These are phyloP conservation scores for Linurgus olivaceus DNA, from an alignment of 2,797 vertebrate genomes.

Conservation along the genomic window DNA sequence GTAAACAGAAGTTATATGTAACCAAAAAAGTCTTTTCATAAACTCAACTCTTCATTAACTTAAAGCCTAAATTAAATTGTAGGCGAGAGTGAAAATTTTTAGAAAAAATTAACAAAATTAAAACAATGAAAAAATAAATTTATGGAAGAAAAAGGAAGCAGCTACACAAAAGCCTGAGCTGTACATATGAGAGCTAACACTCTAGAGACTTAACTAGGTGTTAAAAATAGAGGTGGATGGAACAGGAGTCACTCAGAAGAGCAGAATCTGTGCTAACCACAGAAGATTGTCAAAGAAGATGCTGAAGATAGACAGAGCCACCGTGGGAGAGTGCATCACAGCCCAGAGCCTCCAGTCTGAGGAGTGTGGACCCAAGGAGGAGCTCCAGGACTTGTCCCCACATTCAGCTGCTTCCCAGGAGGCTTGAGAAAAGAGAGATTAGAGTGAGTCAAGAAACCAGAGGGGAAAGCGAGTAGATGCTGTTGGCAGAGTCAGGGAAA, in stretches of 20 bases:
- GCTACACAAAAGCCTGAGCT: background rate
- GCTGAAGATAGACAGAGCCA: background rate
- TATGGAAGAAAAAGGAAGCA: background rate
- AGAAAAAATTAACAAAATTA: background rate
- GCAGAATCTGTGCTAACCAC: background rate
- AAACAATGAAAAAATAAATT: background rate
- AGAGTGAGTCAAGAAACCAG: background rate
- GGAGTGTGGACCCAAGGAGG: fast-evolving
- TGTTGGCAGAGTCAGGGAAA: background rate
- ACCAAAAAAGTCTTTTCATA: background rate
- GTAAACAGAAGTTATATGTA: background rate
- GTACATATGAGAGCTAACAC: background rate
- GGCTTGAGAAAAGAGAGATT: background rate
- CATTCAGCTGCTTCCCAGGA: background rate
- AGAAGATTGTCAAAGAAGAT: background rate
- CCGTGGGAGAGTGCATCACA: fast-evolving
- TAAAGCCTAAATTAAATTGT: background rate
- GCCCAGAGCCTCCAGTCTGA: background rate
- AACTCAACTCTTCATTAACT: background rate
- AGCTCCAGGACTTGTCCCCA: background rate
- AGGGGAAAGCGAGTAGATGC: background rate
- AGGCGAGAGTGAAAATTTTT: background rate
- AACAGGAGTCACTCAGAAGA: background rate
- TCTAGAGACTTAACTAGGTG: fast-evolving
- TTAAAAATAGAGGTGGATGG: background rate